Evolutionary conservation across 2,797 vertebrate genomes (phyloP).

Genomic region (Poecile montanus): DNA sequence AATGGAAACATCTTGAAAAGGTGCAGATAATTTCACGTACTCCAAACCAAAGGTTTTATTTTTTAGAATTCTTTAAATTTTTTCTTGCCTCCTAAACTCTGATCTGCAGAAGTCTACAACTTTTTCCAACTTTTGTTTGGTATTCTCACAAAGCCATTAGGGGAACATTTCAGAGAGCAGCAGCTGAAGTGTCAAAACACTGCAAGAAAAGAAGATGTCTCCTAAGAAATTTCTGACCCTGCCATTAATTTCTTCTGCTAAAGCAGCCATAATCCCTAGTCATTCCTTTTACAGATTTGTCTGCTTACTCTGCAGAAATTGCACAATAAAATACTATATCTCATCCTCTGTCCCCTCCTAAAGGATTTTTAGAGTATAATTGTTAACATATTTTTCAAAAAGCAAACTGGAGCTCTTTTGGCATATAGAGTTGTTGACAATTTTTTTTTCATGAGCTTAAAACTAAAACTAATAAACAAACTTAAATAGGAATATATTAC

Average conservation of each 20-base stretch:
- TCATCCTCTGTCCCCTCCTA: conserved; percentile 69
- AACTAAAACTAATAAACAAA: not conserved
- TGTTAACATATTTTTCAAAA: not conserved
- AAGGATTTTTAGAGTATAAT: conserved; percentile 57
- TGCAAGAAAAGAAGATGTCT: not conserved
- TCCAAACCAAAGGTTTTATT: not conserved
- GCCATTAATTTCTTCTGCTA: not conserved
- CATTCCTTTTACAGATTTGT: not conserved
- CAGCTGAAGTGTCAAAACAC: not conserved
- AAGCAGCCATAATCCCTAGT: not conserved
- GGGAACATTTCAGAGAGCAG: not conserved
- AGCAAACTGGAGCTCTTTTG: not conserved
- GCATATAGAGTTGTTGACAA: not conserved
- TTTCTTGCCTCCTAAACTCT: not conserved
- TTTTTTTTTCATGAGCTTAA: not conserved
- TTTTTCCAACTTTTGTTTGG: not conserved
- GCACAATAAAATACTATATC: not conserved
- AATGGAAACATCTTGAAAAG: not conserved
- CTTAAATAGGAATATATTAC: not conserved
- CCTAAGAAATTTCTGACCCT: conserved; percentile 24
- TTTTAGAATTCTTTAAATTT: not conserved
- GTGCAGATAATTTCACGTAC: not conserved
- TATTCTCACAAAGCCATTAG: not conserved
- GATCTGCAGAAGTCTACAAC: not conserved
- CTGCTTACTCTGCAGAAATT: conserved; percentile 12